Evolutionary conservation across 1,140 invertebrate genomes (phyloP).

Genomic region (Lysiphlebus fabarum): DNA sequence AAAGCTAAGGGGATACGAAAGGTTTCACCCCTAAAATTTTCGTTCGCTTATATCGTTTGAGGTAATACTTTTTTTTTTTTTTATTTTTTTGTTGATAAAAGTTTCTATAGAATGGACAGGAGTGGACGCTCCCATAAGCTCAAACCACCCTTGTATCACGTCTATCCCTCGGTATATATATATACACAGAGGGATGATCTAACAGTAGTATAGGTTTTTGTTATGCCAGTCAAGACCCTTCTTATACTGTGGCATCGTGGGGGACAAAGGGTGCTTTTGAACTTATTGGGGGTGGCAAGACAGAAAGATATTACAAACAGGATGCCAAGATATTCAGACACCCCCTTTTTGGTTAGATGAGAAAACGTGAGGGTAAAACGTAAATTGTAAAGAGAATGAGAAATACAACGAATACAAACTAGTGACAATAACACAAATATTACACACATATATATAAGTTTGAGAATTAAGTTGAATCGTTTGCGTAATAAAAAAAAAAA

Average conservation of each 20-base stretch:
- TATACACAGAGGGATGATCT: constrained; percentile 24
- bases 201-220: constrained; percentile 10
- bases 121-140: constrained; percentile 14
- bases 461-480: constrained; percentile 26
- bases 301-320: constrained; percentile 45
- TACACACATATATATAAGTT: constrained; percentile 37
- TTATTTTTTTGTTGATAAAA: constrained; percentile 17
- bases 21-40: constrained; percentile 10
- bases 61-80: constrained; percentile 21
- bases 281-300: constrained; percentile 30
- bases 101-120: constrained; percentile 21
- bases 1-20: background rate
- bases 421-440: constrained; percentile 44
- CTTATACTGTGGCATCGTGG: constrained; percentile 44
- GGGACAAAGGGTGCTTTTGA: constrained; percentile 29
- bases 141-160: background rate
- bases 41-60: constrained; percentile 7
- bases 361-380: constrained; percentile 15
- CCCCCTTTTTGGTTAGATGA: constrained; percentile 28
- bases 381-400: constrained; percentile 27
- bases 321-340: constrained; percentile 47
- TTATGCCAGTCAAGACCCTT: constrained; percentile 34
- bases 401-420: constrained; percentile 30
- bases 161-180: constrained; percentile 11
- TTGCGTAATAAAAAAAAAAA: too few species aligned